A percentile compares a stretch with the other conserved stretches of the same genome.
Evolutionary conservation across 2,113 vertebrate species (phyloP).

Genomic region (Lophura nycthemera): DNA sequence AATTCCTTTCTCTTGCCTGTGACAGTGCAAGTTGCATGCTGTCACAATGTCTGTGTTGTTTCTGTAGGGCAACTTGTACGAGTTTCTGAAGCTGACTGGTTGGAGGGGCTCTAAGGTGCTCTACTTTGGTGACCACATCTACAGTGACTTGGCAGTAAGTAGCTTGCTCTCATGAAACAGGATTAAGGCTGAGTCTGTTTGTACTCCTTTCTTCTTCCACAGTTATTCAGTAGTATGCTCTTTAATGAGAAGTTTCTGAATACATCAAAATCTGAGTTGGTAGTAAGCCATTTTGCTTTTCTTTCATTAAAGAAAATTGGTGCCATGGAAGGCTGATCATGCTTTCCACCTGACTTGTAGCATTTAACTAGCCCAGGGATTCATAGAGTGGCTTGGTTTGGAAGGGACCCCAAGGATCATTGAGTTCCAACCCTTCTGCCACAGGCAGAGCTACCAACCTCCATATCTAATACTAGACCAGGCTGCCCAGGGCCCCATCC

Average conservation of each 20-base stretch:
- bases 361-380: not conserved
- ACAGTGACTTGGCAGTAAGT: slow-evolving; percentile 98
- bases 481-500: no score
- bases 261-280: not conserved
- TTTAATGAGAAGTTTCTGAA: not conserved
- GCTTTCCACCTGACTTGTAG: slow-evolving; percentile 8
- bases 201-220: not conserved
- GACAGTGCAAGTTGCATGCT: not conserved
- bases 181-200: not conserved
- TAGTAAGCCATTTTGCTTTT: not conserved
- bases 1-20: not conserved
- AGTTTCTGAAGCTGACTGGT: slow-evolving; percentile 97
- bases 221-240: not conserved
- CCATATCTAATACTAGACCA: no score
- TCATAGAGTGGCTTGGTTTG: not conserved
- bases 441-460: no score
- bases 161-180: not conserved
- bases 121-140: slow-evolving; percentile 99
- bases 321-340: not conserved
- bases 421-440: no score
- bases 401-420: no score
- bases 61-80: slow-evolving; percentile 93
- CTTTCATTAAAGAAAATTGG: not conserved
- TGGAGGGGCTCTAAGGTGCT: slow-evolving; percentile 97
- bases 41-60: not conserved